phyloP scores from a whole-genome alignment of 2,797 vertebrate genomes.

The Dendrocincla tyrannina region DNA sequence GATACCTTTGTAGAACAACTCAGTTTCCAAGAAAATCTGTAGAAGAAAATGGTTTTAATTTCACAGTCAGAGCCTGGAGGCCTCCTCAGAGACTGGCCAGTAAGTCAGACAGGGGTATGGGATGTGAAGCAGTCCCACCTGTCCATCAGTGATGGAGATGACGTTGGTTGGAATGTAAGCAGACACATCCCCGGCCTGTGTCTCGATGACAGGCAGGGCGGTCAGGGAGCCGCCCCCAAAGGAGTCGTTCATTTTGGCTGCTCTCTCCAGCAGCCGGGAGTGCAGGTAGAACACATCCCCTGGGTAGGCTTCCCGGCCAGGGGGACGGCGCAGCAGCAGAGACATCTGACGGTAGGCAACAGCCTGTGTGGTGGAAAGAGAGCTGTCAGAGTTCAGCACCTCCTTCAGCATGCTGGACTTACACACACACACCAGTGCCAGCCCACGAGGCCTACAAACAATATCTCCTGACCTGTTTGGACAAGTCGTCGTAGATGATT shows the following conservation, averaged over 20 bases:
- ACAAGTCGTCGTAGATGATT: conserved; percentile 98
- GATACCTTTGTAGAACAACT: conserved; percentile 99
- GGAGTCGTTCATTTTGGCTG: conserved; percentile 97
- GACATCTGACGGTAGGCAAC: conserved; percentile 99
- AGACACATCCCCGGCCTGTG: conserved; percentile 97
- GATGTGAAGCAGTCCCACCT: conserved; percentile 74
- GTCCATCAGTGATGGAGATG: conserved; percentile 98
- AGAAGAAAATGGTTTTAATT: not conserved
- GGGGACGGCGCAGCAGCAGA: conserved; percentile 94
- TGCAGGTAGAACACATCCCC: conserved; percentile 99
- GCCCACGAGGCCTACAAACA: fast-evolving
- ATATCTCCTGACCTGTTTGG: conserved; percentile 88
- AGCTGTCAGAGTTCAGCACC: not conserved
- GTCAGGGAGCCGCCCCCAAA: conserved; percentile 97
- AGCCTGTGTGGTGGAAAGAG: conserved; percentile 73
- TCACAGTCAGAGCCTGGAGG: not conserved
- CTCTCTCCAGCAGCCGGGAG: conserved; percentile 96
- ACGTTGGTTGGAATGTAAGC: conserved; percentile 99
- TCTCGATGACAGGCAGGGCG: conserved; percentile 95
- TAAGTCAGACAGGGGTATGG: fast-evolving
- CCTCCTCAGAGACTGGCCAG: not conserved
- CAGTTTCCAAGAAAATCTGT: conserved; percentile 98
- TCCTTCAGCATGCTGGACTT: fast-evolving
- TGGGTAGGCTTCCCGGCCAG: conserved; percentile 95
- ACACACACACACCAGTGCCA: not conserved